phyloP scores from a whole-genome alignment of 2,888 invertebrate genomes.

The Pristionchus exspectatus region DNA sequence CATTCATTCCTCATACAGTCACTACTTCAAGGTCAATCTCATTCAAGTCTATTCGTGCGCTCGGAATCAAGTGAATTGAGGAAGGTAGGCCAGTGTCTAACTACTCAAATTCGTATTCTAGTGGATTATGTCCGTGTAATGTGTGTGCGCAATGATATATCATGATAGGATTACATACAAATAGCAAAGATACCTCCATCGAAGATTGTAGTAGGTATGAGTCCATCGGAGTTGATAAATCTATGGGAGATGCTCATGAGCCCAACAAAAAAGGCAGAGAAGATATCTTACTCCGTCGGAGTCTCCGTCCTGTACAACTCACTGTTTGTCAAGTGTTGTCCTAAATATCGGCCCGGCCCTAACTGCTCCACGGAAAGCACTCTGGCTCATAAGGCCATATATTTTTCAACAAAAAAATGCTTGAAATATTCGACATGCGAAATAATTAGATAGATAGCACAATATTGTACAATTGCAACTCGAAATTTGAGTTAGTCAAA shows the following conservation, averaged over 20 bases:
- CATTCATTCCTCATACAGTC: neutral
- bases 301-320: conserved; percentile 32
- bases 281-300: neutral
- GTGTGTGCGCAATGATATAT: too few species aligned
- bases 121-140: too few species aligned
- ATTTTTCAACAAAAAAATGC: too few species aligned
- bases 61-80: neutral
- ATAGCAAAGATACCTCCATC: neutral
- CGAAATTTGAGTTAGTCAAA: too few species aligned
- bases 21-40: neutral
- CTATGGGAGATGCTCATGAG: conserved; percentile 34
- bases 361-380: too few species aligned
- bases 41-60: neutral
- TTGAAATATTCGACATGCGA: too few species aligned
- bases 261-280: neutral
- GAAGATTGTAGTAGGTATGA: conserved; percentile 51
- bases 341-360: too few species aligned
- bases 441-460: too few species aligned
- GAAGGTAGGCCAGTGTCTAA: neutral
- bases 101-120: too few species aligned
- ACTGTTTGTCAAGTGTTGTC: conserved; percentile 18
- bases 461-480: too few species aligned
- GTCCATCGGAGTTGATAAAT: conserved; percentile 52
- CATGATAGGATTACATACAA: too few species aligned
- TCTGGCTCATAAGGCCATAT: too few species aligned